Base-by-base conservation (phyloP, 2,113 vertebrate species). In the Cochlearius cochlearius region DNA sequence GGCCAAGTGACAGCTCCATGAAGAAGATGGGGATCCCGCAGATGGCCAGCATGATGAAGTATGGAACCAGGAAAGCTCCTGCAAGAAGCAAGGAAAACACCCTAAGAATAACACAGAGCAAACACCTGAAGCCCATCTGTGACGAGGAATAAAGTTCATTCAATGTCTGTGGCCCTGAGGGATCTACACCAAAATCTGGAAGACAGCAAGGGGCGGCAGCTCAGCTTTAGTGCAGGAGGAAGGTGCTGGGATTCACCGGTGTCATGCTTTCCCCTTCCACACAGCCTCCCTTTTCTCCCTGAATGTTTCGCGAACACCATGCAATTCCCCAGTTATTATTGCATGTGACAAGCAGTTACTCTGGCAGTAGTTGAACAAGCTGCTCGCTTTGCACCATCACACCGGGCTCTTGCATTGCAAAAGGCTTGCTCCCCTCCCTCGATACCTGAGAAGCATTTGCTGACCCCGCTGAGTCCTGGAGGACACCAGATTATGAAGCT, bases 21-120 rank as follows among this genome's bases (percentile, higher is more conserved):
- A 98, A 98, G 95, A 98, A 98, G 90, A 98, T 98, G 30, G 98
- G 98, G 69, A 98, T 98, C 59, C 98, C 98, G 0, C 98, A 98
- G 96, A 98, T 98, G 82, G 98, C 98, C 94, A 98, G 90, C 98
- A 98, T 98, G 95, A 98, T 98, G 97, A 98, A 98, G 81, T 98
- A 98, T 91, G 98, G 98, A 92, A 98, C 92, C 5, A 98, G 97
- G 86, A 98, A 98, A 86, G 98, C 98, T 9, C 98, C 98, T 98
- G 90, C 7, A 87, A 84, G 60, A 96, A 41, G 47, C 19, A 82
- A 81, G 38, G 22, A 47, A 38, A 45, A 26, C 30, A 29, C 17
- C 29, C 34, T 30, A 23, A 36, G 85, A 45, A 34, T 47, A 63
- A 71, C 41, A 60, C 11, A 63, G 26, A 67, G 10, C 29, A 69